Evolutionary conservation across 2,888 invertebrate species (phyloP), one percentile per base, ranked within the genome.

Genomic region (Trimorus sp.): DNA sequence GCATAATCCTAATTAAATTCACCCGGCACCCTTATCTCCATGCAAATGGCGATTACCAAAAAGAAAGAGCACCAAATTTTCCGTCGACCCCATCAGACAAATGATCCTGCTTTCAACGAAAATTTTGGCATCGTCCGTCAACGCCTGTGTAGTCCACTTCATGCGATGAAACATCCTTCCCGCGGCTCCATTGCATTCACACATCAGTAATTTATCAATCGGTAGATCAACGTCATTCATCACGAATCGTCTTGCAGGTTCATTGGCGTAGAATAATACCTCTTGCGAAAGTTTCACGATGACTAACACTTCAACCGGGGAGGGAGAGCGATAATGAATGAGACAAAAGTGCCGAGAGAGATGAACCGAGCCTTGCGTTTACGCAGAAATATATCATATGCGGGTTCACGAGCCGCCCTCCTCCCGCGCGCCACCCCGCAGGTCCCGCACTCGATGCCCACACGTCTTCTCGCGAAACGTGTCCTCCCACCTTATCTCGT

Each of bases 291-390:
- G 56, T 66, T 70, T 58, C 40, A 58, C 56, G 78, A 83, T 83
- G 81, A 78, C 81, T 78, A 83, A 87, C 86, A 62, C 83, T 68
- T 76, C 79, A 83, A 83, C 85, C 69, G 84, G 59, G 76, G 36
- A 71, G 14, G 42, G 56, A 62, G 65, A 79, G 58, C 38, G 62
- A 54, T 15, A 60, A 65, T 74, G 74, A 63, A 66, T 71, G 51
- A 65, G 58, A 79, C 63, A 79, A 80, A 80, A 60, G 75, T 63
- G 58, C 82, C 68, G 74, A 83, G 73, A 68, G 65, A 68, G 75
- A 80, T 62, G 78, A 16, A 66, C 59, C 36, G 16, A 51, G 75
- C 75, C 65, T 68, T 68, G 71, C 49, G 78, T 42, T 62, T 63
- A 75, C 37, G 76, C 59, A 83, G 76, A 77, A 83, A 83, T 75